These are phyloP conservation scores for Labia minor DNA, from an alignment of 2,888 invertebrate genomes.

Conservation along the genomic window DNA sequence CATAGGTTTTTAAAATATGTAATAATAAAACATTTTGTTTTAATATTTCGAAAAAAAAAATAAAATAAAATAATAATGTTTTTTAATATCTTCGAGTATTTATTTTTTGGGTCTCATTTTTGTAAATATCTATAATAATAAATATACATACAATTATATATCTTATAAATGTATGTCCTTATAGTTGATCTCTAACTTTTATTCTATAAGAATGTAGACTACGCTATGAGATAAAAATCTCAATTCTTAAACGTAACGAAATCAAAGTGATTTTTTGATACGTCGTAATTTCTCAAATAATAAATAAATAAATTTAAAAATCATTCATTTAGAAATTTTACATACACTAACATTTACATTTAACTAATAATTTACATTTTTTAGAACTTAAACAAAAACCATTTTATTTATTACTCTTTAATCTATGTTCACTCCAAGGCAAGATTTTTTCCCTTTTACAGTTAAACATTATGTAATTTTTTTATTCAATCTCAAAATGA, in stretches of 20 bases:
- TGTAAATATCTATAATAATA: constrained; percentile 26
- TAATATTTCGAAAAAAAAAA: constrained; percentile 7
- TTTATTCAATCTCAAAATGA: neutral
- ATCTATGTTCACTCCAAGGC: neutral
- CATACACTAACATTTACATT: neutral
- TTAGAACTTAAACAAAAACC: neutral
- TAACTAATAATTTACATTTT: neutral
- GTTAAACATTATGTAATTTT: neutral
- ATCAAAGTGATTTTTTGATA: constrained; percentile 4
- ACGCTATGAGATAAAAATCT: neutral
- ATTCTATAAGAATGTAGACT: constrained; percentile 18
- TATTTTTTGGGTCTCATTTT: constrained; percentile 30
- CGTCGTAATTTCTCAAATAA: constrained; percentile 15
- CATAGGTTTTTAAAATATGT: constrained; percentile 29
- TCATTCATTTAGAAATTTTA: neutral
- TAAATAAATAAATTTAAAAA: neutral
- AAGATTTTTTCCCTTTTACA: neutral
- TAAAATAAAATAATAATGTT: neutral
- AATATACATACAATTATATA: neutral
- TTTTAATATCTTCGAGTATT: constrained; percentile 26
- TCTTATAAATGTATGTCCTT: constrained; percentile 1
- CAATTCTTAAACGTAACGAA: neutral
- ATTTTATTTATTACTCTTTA: neutral
- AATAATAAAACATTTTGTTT: constrained; percentile 22
- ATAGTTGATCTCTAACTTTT: constrained; percentile 21